Evolutionary conservation across 1,140 invertebrate genomes (phyloP).

Genomic region (Stegodyphus mimosarum): DNA sequence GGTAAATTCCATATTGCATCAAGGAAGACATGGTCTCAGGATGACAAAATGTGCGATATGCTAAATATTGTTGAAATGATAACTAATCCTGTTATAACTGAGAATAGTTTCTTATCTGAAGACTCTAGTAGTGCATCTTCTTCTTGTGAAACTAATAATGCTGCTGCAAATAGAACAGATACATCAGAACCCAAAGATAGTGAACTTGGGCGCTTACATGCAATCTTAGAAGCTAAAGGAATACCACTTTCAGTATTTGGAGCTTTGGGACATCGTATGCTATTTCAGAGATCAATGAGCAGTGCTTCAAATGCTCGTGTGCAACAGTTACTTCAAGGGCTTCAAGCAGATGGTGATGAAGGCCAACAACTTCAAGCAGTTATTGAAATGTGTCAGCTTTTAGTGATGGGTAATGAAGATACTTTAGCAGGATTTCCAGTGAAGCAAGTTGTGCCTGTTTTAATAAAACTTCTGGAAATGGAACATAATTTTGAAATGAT

Average conservation of each 20-base stretch:
- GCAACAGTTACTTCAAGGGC: slow-evolving; percentile 89
- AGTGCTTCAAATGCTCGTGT: slow-evolving; percentile 77
- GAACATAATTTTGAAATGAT: slow-evolving; percentile 99
- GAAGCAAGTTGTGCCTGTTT: slow-evolving; percentile 96
- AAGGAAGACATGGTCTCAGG: too few species aligned
- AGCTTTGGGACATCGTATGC: slow-evolving; percentile 92
- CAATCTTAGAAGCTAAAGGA: slow-evolving; percentile 89
- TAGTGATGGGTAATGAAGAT: slow-evolving; percentile 99
- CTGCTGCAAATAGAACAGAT: slow-evolving; percentile 63
- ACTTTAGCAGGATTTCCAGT: slow-evolving; percentile 97
- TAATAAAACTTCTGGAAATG: slow-evolving; percentile 87
- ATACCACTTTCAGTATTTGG: slow-evolving; percentile 95
- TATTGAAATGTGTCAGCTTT: slow-evolving; percentile 98
- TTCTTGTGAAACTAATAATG: neutral
- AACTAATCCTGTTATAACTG: too few species aligned
- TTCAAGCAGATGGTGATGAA: slow-evolving; percentile 94
- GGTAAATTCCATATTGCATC: too few species aligned
- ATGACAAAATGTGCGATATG: too few species aligned
- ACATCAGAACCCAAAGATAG: slow-evolving; percentile 63
- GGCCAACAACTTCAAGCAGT: slow-evolving; percentile 96
- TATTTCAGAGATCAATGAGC: slow-evolving; percentile 92
- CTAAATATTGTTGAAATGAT: too few species aligned
- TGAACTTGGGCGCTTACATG: slow-evolving; percentile 70
- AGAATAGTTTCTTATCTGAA: neutral
- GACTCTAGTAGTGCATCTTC: neutral